Evolutionary conservation across 2,888 invertebrate genomes (phyloP).

Genomic region (Trichopria drosophilae): DNA sequence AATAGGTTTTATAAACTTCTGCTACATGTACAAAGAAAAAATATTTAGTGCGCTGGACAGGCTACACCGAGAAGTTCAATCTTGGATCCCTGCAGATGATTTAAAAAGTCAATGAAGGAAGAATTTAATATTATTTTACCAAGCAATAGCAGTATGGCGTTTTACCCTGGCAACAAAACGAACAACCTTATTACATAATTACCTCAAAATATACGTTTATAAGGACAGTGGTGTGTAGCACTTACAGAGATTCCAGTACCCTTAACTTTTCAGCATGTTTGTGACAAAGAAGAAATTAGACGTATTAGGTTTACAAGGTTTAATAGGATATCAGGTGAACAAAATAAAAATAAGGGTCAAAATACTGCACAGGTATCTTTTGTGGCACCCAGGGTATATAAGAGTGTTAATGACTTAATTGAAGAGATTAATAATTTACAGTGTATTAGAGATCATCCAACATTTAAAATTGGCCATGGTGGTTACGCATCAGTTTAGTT

Average conservation of each 20-base stretch:
- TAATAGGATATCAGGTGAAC: too few species aligned
- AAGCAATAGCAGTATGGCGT: too few species aligned
- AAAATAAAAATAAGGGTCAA: too few species aligned
- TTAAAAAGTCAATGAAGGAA: too few species aligned
- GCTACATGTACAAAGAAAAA: constrained; percentile 6
- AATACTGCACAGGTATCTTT: too few species aligned
- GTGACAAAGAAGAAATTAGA: background rate
- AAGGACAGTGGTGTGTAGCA: background rate
- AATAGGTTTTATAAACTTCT: constrained; percentile 6
- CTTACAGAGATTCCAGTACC: background rate
- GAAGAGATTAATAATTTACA: too few species aligned
- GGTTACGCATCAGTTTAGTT: too few species aligned
- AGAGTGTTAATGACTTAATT: too few species aligned
- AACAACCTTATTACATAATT: background rate
- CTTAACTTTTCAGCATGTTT: background rate
- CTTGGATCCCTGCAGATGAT: background rate
- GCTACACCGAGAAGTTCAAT: constrained; percentile 9
- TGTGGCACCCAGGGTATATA: too few species aligned
- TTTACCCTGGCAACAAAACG: background rate
- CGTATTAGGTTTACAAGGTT: background rate
- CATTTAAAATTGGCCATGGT: too few species aligned
- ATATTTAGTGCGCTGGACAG: constrained; percentile 38
- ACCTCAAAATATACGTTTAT: background rate
- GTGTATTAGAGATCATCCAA: too few species aligned
- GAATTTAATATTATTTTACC: too few species aligned